phyloP scores from a whole-genome alignment of 2,888 invertebrate species.

The Syrphus vitripennis region DNA sequence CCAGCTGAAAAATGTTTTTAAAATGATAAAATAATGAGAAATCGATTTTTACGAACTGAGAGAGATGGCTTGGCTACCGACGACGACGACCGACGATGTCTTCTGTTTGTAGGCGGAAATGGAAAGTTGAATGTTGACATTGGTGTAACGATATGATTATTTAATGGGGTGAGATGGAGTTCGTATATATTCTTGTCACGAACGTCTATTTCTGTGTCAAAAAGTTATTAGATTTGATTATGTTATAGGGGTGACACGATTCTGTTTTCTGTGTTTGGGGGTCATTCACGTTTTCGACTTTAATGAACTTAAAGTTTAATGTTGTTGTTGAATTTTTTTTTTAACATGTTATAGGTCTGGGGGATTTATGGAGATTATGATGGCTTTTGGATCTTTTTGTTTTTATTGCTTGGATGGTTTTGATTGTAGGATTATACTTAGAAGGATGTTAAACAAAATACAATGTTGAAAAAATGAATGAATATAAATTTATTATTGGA shows the following conservation, averaged over 20 bases:
- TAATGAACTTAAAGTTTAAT: conserved; percentile 13
- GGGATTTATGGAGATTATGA: neutral
- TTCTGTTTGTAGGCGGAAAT: conserved; percentile 9
- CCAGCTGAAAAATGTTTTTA: conserved; percentile 85
- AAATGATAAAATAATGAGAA: conserved; percentile 65
- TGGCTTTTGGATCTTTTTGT: neutral
- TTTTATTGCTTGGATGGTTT: neutral
- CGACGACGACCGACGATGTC: neutral
- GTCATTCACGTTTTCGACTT: neutral
- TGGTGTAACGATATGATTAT: conserved; percentile 30
- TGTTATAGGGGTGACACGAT: neutral
- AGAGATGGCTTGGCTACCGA: neutral
- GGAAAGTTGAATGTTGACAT: conserved; percentile 28
- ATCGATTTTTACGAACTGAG: conserved; percentile 50
- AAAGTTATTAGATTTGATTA: conserved; percentile 33
- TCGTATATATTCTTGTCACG: conserved; percentile 9
- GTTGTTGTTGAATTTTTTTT: neutral
- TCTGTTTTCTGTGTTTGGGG: neutral
- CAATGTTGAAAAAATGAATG: neutral
- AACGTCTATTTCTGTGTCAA: conserved; percentile 6
- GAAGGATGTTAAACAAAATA: neutral
- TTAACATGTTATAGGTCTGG: neutral
- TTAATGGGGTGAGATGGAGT: conserved; percentile 16
- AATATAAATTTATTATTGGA: neutral
- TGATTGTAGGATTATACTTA: neutral